Base-by-base conservation (phyloP, 2,797 vertebrate genomes). In the Phaenicophaeus curvirostris region DNA sequence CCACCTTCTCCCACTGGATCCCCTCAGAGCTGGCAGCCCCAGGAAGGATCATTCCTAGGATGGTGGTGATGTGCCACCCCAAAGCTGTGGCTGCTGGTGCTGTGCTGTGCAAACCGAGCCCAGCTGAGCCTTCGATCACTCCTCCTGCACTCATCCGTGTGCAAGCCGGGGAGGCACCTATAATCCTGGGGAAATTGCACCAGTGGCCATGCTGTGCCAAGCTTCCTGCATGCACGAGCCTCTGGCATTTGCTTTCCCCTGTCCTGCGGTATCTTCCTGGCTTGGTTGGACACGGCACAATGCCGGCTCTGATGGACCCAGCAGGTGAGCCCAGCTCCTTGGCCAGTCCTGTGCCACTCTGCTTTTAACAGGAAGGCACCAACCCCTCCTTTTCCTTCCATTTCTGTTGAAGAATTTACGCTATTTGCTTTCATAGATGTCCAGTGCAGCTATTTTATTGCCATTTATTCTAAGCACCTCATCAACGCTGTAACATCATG, bases 121-220 rank as follows among this genome's bases (percentile, higher is more conserved):
- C 17, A 35, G 17, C n/a, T 2, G 5, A 66, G 35, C 17, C 3
- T 3, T 48, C 6, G 0, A 30, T 6, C 1, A 7, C 57, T 33
- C 13, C 55, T 59, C 27, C 82, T 0, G 12, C 35, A 13, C 4
- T 17, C 28, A 4, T 11, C 24, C 8, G 1, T 39, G 9, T 1
- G 30, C 53, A 5, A 9, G 8, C 8, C n/a, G 7, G 24, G 74
- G 50, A 27, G 28, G 54, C 30, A 76, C 6, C 59, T 4, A 2
- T 1, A 19, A 65, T 31, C 68, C 68, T 1, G 3, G 11, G 53
- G 68, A 48, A 37, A 25, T 4, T 28, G 19, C 53, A 4, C 46
- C 0, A 1, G 19, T 16, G 14, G 4, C 14, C 1, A 0, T 1
- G 41, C 63, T 0, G 0, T 2, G 66, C 57, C 2, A 6, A 41